phyloP scores from a whole-genome alignment of 2,113 vertebrate genomes.

The Phalacrocorax brasilianus region DNA sequence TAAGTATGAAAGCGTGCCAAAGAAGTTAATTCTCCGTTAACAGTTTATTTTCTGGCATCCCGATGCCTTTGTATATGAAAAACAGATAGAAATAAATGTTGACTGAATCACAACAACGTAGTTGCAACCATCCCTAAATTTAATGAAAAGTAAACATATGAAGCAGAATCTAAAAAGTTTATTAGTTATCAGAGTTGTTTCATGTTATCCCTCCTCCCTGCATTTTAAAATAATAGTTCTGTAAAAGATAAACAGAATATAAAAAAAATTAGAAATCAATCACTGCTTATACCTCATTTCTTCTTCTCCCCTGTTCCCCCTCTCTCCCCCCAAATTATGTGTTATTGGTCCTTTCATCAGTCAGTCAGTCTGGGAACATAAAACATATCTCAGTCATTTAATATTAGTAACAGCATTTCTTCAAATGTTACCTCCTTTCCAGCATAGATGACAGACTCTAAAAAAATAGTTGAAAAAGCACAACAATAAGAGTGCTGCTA shows the following conservation, averaged over 20 bases:
- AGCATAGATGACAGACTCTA: background rate
- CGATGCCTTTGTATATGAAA: conserved; percentile 79
- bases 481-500: background rate
- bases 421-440: background rate
- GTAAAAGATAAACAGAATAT: background rate
- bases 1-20: conserved; percentile 81
- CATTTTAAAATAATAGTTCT: conserved; percentile 54
- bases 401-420: conserved; percentile 1
- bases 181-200: conserved; percentile 63
- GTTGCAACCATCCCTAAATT: conserved; percentile 58
- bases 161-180: conserved; percentile 71
- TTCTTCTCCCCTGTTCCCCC: background rate
- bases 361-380: background rate
- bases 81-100: conserved; percentile 79
- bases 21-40: conserved; percentile 86
- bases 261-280: background rate
- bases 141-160: conserved; percentile 79
- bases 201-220: background rate
- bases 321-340: background rate
- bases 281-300: background rate
- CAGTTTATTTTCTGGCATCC: conserved; percentile 84
- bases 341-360: conserved; percentile 12
- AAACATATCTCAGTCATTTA: background rate
- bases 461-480: background rate
- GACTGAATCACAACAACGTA: conserved; percentile 71